These are phyloP conservation scores for Gambelia wislizenii DNA, from an alignment of 2,797 vertebrate species.

Conservation along the genomic window DNA sequence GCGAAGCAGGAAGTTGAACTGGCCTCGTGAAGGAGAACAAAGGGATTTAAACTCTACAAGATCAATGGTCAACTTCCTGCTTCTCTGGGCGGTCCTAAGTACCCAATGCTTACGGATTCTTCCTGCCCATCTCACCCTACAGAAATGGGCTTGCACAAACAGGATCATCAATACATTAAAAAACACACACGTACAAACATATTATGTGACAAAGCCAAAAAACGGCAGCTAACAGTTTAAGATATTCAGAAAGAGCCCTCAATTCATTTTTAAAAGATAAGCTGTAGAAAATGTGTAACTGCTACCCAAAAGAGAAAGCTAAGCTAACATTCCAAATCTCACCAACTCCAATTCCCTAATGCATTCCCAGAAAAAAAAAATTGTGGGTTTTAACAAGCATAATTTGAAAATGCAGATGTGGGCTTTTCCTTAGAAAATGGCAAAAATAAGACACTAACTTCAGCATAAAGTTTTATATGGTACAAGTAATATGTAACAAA, in stretches of 20 bases:
- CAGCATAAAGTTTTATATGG: conserved; percentile 1
- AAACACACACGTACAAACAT: not conserved
- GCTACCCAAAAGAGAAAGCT: conserved; percentile 30
- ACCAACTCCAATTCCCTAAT: conserved; percentile 51
- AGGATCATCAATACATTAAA: conserved; percentile 3
- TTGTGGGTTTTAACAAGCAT: conserved; percentile 5
- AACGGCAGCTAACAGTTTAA: conserved; percentile 52
- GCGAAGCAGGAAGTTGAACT: too few relatives aligned
- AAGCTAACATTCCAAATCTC: conserved; percentile 47
- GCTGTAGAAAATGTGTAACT: conserved; percentile 27
- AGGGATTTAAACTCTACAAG: too few relatives aligned
- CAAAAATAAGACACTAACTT: conserved; percentile 39
- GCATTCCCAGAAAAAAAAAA: conserved; percentile 57
- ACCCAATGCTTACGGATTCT: too few relatives aligned
- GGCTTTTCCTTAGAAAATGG: conserved; percentile 35
- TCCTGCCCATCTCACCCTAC: too few relatives aligned
- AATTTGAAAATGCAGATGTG: conserved; percentile 55
- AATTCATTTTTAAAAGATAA: conserved; percentile 47
- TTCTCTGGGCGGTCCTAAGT: too few relatives aligned
- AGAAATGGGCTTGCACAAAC: not conserved
- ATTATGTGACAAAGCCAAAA: conserved; percentile 47
- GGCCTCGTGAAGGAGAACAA: too few relatives aligned
- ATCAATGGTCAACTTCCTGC: too few relatives aligned
- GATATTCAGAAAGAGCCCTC: conserved; percentile 41
- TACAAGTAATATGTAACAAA: not conserved